Conservation (phyloP, 1,140 invertebrate species). For the Laodelphax striatellus region DNA sequence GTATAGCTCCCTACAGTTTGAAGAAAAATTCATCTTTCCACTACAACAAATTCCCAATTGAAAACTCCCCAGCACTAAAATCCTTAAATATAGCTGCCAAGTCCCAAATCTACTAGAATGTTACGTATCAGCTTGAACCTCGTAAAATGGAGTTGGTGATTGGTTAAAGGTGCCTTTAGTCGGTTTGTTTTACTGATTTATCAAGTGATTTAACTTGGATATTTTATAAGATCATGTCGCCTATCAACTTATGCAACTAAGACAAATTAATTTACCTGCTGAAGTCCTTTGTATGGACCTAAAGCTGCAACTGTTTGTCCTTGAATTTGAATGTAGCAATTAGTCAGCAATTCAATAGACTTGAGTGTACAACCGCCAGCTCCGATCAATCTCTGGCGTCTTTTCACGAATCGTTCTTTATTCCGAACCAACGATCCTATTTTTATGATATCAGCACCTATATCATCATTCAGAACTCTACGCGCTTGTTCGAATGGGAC, state of each 20-base stretch:
- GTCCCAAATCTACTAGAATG: too few relatives aligned
- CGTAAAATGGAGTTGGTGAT: too few relatives aligned
- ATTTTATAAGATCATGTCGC: not conserved
- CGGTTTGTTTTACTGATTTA: too few relatives aligned
- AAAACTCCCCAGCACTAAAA: too few relatives aligned
- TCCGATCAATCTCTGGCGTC: constrained; percentile 88
- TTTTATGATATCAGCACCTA: constrained; percentile 93
- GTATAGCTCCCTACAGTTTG: too few relatives aligned
- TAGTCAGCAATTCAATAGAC: constrained; percentile 94
- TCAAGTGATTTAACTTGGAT: too few relatives aligned
- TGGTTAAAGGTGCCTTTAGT: too few relatives aligned
- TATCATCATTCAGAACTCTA: constrained; percentile 76
- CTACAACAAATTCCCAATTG: too few relatives aligned
- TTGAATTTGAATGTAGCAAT: constrained; percentile 95
- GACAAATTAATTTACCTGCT: constrained; percentile 48
- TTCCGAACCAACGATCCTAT: constrained; percentile 85
- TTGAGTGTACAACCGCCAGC: constrained; percentile 95
- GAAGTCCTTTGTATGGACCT: constrained; percentile 88
- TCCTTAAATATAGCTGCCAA: too few relatives aligned
- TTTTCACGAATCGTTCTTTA: constrained; percentile 91
- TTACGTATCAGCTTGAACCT: too few relatives aligned
- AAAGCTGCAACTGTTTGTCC: constrained; percentile 95
- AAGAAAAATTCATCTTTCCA: too few relatives aligned
- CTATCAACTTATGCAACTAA: too few relatives aligned
- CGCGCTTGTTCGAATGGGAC: constrained; percentile 94